Conservation (phyloP, 2,113 vertebrate genomes). For the Antennarius striatus region DNA sequence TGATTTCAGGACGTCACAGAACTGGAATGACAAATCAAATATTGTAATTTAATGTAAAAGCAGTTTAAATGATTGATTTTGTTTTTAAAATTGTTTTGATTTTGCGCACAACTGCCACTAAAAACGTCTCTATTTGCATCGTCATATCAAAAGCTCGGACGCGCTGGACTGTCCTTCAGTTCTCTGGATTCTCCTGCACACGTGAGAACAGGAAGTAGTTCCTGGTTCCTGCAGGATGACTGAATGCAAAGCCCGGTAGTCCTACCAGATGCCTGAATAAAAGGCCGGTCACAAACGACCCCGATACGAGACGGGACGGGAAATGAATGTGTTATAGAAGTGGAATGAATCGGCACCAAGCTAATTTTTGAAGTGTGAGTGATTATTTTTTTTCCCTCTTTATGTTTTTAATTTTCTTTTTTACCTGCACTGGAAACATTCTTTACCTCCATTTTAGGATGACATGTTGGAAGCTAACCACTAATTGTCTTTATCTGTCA, state of each 20-base stretch:
- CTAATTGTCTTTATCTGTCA: not conserved
- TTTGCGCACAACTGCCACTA: conserved; percentile 54
- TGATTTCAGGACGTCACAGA: conserved; percentile 15
- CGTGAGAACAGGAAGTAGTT: conserved; percentile 43
- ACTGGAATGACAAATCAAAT: conserved; percentile 23
- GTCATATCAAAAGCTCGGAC: conserved; percentile 21
- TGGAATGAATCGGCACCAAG: conserved; percentile 14
- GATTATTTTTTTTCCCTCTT: no score
- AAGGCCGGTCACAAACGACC: conserved; percentile 7
- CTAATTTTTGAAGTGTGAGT: no score
- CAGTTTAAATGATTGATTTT: conserved; percentile 13
- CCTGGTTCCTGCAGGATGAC: no score
- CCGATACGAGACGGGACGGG: conserved; percentile 18
- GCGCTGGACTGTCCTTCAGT: no score
- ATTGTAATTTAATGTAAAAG: conserved; percentile 10
- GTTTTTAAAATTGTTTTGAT: conserved; percentile 28
- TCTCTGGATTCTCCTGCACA: no score
- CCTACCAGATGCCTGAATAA: no score
- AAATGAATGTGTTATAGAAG: conserved; percentile 59
- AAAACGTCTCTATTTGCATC: conserved; percentile 6
- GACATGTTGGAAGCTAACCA: no score
- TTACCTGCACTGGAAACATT: no score
- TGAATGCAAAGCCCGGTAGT: no score
- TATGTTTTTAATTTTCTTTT: no score
- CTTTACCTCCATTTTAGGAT: no score